Conservation (phyloP, 37 sponge, comb jelly and placozoan genomes). For the Diacarnus erythraeanus region DNA sequence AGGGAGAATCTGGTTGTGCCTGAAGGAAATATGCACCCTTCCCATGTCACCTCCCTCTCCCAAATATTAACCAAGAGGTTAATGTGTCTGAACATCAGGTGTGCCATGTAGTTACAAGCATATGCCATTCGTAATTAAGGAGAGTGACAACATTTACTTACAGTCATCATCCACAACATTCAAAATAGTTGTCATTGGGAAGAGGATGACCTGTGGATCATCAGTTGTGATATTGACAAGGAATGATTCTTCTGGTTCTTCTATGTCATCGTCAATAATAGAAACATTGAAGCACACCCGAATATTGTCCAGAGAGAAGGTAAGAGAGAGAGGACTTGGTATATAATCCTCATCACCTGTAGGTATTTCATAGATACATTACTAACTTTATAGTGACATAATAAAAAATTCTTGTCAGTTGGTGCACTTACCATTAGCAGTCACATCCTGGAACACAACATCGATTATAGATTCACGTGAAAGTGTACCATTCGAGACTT, state of each 20-base stretch:
- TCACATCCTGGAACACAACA: not conserved
- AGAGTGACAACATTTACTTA: too few species aligned
- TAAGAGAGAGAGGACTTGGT: not conserved
- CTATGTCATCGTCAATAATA: too few species aligned
- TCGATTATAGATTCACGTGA: not conserved
- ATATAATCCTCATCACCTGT: constrained; percentile 5
- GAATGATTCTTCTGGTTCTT: not conserved
- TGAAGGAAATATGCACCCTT: too few species aligned
- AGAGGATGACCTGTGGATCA: not conserved
- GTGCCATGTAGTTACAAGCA: too few species aligned
- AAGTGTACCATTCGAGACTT: not conserved
- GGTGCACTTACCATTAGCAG: too few species aligned
- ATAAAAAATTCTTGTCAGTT: too few species aligned
- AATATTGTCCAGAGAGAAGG: not conserved
- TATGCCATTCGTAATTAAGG: too few species aligned
- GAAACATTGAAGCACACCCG: constrained; percentile 12
- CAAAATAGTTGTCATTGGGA: constrained; percentile 3
- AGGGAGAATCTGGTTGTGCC: too few species aligned
- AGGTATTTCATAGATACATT: not conserved
- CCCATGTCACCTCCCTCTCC: too few species aligned
- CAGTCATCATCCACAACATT: constrained; percentile 40
- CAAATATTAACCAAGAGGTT: too few species aligned
- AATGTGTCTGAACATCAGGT: too few species aligned
- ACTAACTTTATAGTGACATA: not conserved
- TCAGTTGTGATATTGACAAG: not conserved